A percentile compares a stretch with the other conserved stretches of the same genome.
Conservation (phyloP, 1,140 invertebrate species). For the Conopomorpha cramerella region DNA sequence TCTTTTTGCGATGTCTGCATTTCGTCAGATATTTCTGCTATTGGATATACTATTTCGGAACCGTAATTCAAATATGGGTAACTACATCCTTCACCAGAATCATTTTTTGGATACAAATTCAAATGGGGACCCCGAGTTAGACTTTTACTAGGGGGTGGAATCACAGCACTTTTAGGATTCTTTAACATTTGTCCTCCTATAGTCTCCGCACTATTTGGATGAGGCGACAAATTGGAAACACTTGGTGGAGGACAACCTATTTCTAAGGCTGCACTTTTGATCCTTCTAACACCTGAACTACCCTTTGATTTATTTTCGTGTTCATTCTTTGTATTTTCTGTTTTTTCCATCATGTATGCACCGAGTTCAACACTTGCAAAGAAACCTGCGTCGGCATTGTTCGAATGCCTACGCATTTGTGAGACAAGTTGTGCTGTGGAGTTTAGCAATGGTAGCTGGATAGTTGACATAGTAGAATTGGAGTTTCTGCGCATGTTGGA, state of each 20-base stretch:
- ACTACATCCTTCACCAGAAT: conserved; percentile 50
- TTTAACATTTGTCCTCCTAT: conserved; percentile 66
- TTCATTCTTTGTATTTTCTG: conserved; percentile 32
- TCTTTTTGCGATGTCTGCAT: conserved; percentile 73
- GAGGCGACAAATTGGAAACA: conserved; percentile 65
- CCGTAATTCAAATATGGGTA: conserved; percentile 71
- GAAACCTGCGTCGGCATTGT: conserved; percentile 64
- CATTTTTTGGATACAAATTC: conserved; percentile 64
- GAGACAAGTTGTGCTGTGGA: conserved; percentile 53
- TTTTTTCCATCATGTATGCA: conserved; percentile 56
- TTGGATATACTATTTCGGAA: conserved; percentile 81
- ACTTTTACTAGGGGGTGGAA: conserved; percentile 68
- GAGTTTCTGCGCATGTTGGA: conserved; percentile 62
- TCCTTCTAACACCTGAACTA: conserved; percentile 62
- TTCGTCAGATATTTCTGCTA: conserved; percentile 82
- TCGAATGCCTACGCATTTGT: conserved; percentile 65
- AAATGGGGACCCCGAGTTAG: conserved; percentile 68
- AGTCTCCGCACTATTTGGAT: conserved; percentile 71
- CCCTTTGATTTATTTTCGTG: conserved; percentile 35
- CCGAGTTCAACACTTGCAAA: conserved; percentile 59
- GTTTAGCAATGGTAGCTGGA: conserved; percentile 57
- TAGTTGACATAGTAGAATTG: conserved; percentile 64
- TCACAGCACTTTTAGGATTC: conserved; percentile 64
- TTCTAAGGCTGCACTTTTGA: conserved; percentile 69
- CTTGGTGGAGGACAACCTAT: conserved; percentile 67